Percentiles rank a stretch among this genome's conserved stretches.
Evolutionary conservation across 2,888 invertebrate genomes (phyloP).

Genomic region (Sthenelais limicola): DNA sequence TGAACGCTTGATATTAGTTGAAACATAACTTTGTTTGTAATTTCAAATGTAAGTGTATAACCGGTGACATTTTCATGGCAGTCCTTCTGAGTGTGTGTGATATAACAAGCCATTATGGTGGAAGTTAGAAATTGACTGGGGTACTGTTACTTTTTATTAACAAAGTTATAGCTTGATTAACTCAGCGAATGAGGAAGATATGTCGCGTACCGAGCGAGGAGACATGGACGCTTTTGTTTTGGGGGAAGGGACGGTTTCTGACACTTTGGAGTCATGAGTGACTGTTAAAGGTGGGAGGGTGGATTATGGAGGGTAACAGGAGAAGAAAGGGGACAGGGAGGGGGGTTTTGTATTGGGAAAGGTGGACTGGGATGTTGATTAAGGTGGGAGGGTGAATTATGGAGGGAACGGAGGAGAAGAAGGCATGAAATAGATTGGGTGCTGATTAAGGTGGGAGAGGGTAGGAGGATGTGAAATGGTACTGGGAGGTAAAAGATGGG

Average conservation of each 20-base stretch:
- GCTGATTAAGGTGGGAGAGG: neutral
- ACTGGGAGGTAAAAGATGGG: neutral
- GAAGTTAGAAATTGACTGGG: too few relatives aligned
- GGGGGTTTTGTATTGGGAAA: neutral
- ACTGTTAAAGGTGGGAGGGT: conserved; percentile 3
- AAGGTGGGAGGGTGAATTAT: neutral
- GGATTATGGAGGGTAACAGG: neutral
- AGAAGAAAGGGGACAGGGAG: neutral
- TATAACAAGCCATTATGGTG: too few relatives aligned
- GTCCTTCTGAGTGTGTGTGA: too few relatives aligned
- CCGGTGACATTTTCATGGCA: too few relatives aligned
- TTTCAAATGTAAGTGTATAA: too few relatives aligned
- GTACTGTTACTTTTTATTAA: too few relatives aligned
- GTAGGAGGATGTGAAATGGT: neutral
- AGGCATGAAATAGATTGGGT: neutral
- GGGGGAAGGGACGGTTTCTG: neutral
- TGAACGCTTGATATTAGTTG: too few relatives aligned
- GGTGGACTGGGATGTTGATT: neutral
- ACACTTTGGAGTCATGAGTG: neutral
- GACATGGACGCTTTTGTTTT: neutral
- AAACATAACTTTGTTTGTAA: too few relatives aligned
- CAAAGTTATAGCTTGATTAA: too few relatives aligned
- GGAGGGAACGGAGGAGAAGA: neutral
- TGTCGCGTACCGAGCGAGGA: neutral
- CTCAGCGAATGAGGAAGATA: too few relatives aligned